Evolutionary conservation across 2,113 vertebrate species (phyloP).

Genomic region (Myiagra hebetior): DNA sequence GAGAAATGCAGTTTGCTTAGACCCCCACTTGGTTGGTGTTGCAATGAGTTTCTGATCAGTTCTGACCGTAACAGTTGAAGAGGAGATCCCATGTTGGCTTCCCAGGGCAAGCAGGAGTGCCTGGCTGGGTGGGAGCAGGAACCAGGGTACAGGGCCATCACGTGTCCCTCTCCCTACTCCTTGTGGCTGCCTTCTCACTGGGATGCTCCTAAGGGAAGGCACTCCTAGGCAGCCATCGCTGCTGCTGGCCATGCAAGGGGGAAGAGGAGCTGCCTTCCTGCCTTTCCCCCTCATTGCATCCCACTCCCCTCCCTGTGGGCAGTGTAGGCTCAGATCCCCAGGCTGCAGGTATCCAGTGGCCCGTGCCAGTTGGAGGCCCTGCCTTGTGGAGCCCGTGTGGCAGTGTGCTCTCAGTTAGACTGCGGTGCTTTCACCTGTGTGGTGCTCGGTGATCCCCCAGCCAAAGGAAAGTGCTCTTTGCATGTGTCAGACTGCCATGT

Average conservation of each 20-base stretch:
- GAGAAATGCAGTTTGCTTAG: not conserved
- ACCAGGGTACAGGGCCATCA: accelerated
- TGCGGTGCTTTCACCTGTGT: not conserved
- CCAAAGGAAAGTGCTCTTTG: not conserved
- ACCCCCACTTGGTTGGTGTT: not conserved
- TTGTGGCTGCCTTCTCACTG: accelerated
- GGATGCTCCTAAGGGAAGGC: not conserved
- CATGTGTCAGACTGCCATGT: not conserved
- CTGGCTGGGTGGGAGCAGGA: not conserved
- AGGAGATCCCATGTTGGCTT: accelerated
- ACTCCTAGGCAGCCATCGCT: not conserved
- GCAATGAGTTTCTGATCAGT: not conserved
- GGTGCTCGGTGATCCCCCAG: not conserved
- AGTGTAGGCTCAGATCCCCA: not conserved
- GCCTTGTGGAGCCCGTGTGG: not conserved
- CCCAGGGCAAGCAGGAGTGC: accelerated
- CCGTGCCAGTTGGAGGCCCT: not conserved
- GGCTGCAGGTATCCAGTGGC: not conserved
- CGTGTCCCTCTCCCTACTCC: accelerated
- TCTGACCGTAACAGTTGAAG: not conserved
- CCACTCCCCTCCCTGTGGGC: not conserved
- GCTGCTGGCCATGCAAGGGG: not conserved
- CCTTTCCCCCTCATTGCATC: not conserved
- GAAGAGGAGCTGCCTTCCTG: not conserved
- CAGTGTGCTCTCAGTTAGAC: not conserved